A percentile compares a stretch with the other conserved stretches of the same genome.
Conservation (phyloP, 2,113 vertebrate genomes). For the Zosterops borbonicus region DNA sequence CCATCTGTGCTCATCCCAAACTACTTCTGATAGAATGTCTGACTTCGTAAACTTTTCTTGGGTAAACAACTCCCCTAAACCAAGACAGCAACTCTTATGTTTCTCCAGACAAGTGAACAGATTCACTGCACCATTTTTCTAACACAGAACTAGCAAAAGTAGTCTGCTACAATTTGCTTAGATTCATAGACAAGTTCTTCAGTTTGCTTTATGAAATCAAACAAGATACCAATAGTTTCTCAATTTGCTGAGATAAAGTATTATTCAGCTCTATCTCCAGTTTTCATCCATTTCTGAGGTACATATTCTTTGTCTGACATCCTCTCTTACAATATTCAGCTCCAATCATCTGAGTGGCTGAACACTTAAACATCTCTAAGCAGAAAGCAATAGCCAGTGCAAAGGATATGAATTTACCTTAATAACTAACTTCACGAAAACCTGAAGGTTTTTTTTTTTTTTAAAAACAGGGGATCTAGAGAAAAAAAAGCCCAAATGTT, state of each 20-base stretch:
- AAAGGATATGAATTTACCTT: background rate
- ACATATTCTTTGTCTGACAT: background rate
- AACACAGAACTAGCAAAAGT: background rate
- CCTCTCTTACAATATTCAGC: background rate
- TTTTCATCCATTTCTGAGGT: background rate
- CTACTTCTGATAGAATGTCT: background rate
- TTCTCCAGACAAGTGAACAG: background rate
- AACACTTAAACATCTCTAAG: background rate
- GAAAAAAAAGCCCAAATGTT: background rate
- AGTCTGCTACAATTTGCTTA: background rate
- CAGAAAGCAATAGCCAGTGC: background rate
- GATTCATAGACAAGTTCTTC: background rate
- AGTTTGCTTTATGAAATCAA: background rate
- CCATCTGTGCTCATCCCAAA: slow-evolving; percentile 24
- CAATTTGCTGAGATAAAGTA: background rate
- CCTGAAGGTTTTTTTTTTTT: background rate
- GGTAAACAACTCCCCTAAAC: background rate
- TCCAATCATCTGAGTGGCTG: background rate
- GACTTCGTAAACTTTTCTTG: slow-evolving; percentile 26
- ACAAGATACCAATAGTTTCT: background rate
- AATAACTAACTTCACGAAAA: background rate
- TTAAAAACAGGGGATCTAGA: background rate
- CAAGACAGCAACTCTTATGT: background rate
- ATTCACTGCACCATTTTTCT: background rate
- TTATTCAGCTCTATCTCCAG: background rate